Conservation (phyloP, 2,888 invertebrate genomes). For the Anarsia innoxiella region DNA sequence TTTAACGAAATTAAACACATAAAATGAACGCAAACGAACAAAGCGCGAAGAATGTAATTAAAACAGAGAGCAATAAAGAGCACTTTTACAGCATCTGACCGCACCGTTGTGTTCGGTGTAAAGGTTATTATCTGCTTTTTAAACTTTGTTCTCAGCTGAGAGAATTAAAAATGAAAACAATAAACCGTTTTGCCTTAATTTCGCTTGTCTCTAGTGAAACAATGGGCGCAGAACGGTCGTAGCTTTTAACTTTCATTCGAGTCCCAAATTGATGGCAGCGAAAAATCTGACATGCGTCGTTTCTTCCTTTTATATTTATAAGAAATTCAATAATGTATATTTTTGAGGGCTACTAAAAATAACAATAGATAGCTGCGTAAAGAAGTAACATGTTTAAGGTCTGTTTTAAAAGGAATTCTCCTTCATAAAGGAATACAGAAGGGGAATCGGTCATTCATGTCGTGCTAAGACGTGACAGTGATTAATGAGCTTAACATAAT, state of each 20-base stretch:
- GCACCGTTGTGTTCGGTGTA: constrained; percentile 42
- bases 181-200: constrained; percentile 56
- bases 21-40: constrained; percentile 39
- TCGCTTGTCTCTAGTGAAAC: constrained; percentile 50
- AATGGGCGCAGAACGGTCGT: constrained; percentile 37
- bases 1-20: constrained; percentile 36
- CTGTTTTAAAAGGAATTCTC: constrained; percentile 19
- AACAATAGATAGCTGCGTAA: too few relatives aligned
- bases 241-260: constrained; percentile 35
- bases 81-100: constrained; percentile 54
- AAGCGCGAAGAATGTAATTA: constrained; percentile 63
- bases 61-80: constrained; percentile 53
- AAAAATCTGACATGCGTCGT: constrained; percentile 4
- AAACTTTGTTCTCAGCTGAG: constrained; percentile 54
- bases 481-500: constrained; percentile 49
- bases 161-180: constrained; percentile 60
- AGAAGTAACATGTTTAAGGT: too few relatives aligned
- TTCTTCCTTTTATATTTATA: too few relatives aligned
- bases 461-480: constrained; percentile 42
- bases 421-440: constrained; percentile 26
- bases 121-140: constrained; percentile 66
- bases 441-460: constrained; percentile 44
- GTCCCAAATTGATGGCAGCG: not conserved
- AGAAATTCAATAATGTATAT: too few relatives aligned
- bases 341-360: too few relatives aligned